A percentile compares a stretch with the other conserved stretches of the same genome.
Evolutionary conservation across 2,113 vertebrate species (phyloP).

Genomic region (Ellobius talpinus): DNA sequence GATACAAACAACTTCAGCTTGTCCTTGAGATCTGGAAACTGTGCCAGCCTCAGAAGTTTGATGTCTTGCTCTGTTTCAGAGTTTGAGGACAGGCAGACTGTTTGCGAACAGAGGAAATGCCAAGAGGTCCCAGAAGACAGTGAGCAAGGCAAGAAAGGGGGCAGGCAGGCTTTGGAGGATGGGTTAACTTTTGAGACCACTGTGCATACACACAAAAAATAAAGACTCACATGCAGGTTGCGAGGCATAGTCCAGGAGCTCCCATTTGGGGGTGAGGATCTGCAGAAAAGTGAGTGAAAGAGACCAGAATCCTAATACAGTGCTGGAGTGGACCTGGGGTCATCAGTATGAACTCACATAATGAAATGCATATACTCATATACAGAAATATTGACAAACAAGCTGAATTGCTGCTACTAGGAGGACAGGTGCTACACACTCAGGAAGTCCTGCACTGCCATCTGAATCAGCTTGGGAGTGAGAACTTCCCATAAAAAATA

Average conservation of each 20-base stretch:
- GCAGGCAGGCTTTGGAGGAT: too few species aligned
- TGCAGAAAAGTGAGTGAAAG: neutral
- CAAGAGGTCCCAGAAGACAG: neutral
- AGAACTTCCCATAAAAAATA: too few species aligned
- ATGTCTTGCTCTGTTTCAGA: neutral
- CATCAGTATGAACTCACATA: neutral
- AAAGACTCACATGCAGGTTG: neutral
- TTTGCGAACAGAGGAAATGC: neutral
- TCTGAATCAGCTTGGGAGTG: neutral
- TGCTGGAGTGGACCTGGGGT: neutral
- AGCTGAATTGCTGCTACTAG: neutral
- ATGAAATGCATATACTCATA: rapidly evolving
- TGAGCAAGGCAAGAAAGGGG: neutral
- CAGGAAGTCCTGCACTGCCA: neutral
- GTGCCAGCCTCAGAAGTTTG: neutral
- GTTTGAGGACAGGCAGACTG: rapidly evolving
- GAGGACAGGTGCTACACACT: rapidly evolving
- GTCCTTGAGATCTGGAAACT: neutral
- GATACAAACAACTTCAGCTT: too few species aligned
- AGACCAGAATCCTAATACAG: rapidly evolving
- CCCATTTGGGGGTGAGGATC: neutral
- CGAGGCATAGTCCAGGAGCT: neutral
- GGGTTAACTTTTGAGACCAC: neutral
- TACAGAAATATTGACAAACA: rapidly evolving
- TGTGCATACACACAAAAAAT: too few species aligned